Conservation (phyloP, 2,113 vertebrate species). For the Corythornis vintsioides region DNA sequence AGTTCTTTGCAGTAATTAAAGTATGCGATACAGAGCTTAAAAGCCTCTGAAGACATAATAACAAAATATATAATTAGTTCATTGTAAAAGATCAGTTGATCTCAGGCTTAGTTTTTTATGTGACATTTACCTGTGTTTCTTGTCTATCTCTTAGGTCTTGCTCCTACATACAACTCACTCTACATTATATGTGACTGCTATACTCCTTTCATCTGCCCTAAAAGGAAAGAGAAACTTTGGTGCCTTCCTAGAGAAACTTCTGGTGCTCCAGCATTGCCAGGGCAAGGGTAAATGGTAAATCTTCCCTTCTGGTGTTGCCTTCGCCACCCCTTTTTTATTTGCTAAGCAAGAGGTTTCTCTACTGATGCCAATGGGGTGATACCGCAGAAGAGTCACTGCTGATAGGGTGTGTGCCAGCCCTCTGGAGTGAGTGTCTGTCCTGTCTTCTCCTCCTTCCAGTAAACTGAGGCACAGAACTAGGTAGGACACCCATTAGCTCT, state of each 20-base stretch:
- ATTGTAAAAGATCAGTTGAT: background rate
- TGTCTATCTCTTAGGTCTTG: background rate
- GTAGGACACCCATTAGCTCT: background rate
- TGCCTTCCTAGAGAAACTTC: background rate
- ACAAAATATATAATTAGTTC: background rate
- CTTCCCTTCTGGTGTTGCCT: background rate
- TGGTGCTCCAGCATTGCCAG: background rate
- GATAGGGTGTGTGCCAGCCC: background rate
- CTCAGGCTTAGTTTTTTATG: background rate
- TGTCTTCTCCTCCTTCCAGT: background rate
- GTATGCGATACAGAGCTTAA: background rate
- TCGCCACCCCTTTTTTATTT: background rate
- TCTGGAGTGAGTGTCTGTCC: background rate
- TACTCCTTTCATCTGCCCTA: background rate
- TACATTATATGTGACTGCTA: background rate
- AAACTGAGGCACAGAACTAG: background rate
- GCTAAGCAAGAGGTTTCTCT: background rate
- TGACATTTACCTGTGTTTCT: background rate
- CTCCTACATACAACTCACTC: background rate
- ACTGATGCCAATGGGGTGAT: background rate
- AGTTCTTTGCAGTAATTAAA: background rate
- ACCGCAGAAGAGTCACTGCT: background rate
- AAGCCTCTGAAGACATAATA: background rate
- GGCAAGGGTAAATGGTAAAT: background rate
- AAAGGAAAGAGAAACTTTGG: background rate